A percentile compares a stretch with the other conserved stretches of the same genome.
These are phyloP conservation scores for Acropternis orthonyx DNA, from an alignment of 2,797 vertebrate genomes.

Conservation along the genomic window DNA sequence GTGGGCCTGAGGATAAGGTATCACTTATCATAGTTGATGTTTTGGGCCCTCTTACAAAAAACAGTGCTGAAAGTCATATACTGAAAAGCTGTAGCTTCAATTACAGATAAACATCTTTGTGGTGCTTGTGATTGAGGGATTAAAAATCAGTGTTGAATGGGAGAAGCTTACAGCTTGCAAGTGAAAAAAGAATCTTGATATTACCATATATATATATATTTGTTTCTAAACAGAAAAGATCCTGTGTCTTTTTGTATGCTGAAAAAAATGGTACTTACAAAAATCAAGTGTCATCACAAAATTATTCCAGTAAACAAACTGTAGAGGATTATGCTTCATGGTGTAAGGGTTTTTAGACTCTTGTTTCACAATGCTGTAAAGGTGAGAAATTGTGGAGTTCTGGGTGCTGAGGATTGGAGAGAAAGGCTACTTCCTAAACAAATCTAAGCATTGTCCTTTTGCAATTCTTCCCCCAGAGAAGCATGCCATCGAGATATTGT, in stretches of 20 bases:
- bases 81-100: not conserved
- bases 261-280: not conserved
- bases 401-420: not conserved
- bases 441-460: not conserved
- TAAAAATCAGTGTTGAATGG: not conserved
- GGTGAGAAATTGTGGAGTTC: not conserved
- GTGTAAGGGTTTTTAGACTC: not conserved
- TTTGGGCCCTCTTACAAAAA: not conserved
- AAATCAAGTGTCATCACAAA: not conserved
- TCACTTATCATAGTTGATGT: not conserved
- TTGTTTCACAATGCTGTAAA: not conserved
- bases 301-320: not conserved
- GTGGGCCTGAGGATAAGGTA: not conserved
- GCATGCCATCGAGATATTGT: constrained; percentile 92
- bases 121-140: not conserved
- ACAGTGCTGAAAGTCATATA: not conserved
- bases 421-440: not conserved
- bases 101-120: not conserved
- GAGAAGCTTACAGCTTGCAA: not conserved
- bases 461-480: constrained; percentile 78
- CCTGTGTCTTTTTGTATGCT: not conserved
- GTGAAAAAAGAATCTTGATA: not conserved
- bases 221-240: not conserved
- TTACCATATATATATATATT: accelerated
- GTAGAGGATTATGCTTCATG: not conserved